A percentile compares a stretch with the other conserved stretches of the same genome.
These are phyloP conservation scores for Zalophus californianus DNA, from an alignment of 2,797 vertebrate species.

Conservation along the genomic window DNA sequence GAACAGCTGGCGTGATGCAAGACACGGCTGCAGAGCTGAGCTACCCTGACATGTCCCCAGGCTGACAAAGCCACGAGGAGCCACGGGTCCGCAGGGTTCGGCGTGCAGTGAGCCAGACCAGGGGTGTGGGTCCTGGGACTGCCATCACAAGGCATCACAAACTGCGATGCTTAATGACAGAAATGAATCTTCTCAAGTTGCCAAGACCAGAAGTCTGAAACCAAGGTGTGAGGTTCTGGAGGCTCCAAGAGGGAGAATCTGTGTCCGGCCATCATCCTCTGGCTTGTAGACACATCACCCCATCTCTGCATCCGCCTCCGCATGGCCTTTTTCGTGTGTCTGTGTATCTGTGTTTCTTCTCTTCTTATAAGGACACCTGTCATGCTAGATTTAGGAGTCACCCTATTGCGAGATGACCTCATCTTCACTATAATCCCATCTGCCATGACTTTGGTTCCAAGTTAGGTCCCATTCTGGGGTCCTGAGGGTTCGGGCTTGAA, in stretches of 20 bases:
- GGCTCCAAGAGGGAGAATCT: neutral
- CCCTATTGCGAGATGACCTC: neutral
- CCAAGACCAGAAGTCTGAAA: neutral
- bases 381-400: accelerated
- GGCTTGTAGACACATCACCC: neutral
- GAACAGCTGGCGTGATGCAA: neutral
- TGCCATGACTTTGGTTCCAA: neutral
- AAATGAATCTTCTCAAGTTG: neutral
- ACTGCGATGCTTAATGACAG: neutral
- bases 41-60: neutral
- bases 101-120: neutral
- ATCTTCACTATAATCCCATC: too few relatives aligned
- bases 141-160: neutral
- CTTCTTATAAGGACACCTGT: neutral
- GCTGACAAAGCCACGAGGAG: neutral
- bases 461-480: neutral
- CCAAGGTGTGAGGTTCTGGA: neutral
- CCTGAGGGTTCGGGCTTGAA: neutral
- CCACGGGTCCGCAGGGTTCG: neutral
- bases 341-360: neutral
- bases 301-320: neutral
- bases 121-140: neutral
- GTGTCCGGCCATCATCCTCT: neutral
- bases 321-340: neutral
- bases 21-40: neutral